A percentile compares a stretch with the other conserved stretches of the same genome.
These are phyloP conservation scores for Rhodeus uyekii DNA, from an alignment of 2,797 vertebrate genomes.

Conservation along the genomic window DNA sequence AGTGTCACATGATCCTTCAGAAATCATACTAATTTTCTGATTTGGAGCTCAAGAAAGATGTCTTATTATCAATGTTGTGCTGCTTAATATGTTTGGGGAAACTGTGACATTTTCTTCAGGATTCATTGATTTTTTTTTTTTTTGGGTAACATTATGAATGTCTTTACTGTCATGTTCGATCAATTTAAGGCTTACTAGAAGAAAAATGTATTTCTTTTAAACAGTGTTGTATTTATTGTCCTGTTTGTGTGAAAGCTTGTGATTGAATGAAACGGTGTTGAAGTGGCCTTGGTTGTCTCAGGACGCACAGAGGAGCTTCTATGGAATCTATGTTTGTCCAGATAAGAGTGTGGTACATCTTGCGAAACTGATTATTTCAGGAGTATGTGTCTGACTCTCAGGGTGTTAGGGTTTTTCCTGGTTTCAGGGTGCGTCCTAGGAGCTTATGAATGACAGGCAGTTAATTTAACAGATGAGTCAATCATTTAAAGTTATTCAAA, in stretches of 20 bases:
- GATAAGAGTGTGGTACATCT: conserved; percentile 39
- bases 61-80: neutral
- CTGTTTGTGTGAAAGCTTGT: conserved; percentile 18
- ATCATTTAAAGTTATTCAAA: neutral
- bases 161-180: too few species aligned
- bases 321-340: conserved; percentile 43
- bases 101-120: neutral
- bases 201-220: neutral
- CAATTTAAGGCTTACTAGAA: neutral
- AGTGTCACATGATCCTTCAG: neutral
- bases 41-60: neutral
- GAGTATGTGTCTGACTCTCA: conserved; percentile 4
- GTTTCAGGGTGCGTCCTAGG: conserved; percentile 22
- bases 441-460: neutral
- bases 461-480: conserved; percentile 6
- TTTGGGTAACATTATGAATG: too few species aligned
- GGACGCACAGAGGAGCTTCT: conserved; percentile 22
- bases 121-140: too few species aligned
- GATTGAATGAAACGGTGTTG: neutral
- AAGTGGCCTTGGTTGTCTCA: conserved; percentile 9
- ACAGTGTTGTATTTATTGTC: neutral
- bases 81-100: neutral
- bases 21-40: neutral
- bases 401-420: conserved; percentile 21
- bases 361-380: conserved; percentile 41